phyloP scores from a whole-genome alignment of 2,113 vertebrate species.

The Hippocampus mohnikei region DNA sequence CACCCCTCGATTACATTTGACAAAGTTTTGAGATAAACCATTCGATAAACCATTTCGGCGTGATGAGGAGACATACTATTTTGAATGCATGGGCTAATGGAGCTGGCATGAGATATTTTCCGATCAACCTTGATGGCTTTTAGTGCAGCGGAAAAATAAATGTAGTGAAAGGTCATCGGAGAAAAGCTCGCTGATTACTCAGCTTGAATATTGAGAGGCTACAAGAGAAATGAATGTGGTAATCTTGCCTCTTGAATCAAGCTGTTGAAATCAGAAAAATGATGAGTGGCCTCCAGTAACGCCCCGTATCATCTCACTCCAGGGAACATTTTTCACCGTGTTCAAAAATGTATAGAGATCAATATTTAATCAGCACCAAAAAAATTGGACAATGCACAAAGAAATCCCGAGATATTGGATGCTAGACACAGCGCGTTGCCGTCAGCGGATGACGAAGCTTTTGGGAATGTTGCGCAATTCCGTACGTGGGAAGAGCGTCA shows the following conservation, averaged over 20 bases:
- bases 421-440: slow-evolving; percentile 34
- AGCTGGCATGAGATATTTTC: slow-evolving; percentile 46
- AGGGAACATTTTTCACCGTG: slow-evolving; percentile 65
- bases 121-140: slow-evolving; percentile 51
- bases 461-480: slow-evolving; percentile 34
- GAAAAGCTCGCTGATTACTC: slow-evolving; percentile 26
- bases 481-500: slow-evolving; percentile 23
- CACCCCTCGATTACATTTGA: not conserved
- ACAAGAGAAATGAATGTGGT: slow-evolving; percentile 17
- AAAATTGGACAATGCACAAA: slow-evolving; percentile 67
- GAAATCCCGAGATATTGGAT: slow-evolving; percentile 49
- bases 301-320: slow-evolving; percentile 52
- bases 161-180: slow-evolving; percentile 33
- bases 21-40: slow-evolving; percentile 12
- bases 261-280: slow-evolving; percentile 50
- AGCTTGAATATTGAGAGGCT: slow-evolving; percentile 14
- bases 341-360: slow-evolving; percentile 71
- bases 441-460: slow-evolving; percentile 54
- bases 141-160: slow-evolving; percentile 35
- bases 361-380: slow-evolving; percentile 76
- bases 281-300: slow-evolving; percentile 56
- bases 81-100: slow-evolving; percentile 48
- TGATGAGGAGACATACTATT: slow-evolving; percentile 61
- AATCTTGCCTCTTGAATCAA: slow-evolving; percentile 43
- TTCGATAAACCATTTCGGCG: slow-evolving; percentile 63